These are phyloP conservation scores for Agapornis canus DNA, from an alignment of 2,797 vertebrate species.

Conservation along the genomic window DNA sequence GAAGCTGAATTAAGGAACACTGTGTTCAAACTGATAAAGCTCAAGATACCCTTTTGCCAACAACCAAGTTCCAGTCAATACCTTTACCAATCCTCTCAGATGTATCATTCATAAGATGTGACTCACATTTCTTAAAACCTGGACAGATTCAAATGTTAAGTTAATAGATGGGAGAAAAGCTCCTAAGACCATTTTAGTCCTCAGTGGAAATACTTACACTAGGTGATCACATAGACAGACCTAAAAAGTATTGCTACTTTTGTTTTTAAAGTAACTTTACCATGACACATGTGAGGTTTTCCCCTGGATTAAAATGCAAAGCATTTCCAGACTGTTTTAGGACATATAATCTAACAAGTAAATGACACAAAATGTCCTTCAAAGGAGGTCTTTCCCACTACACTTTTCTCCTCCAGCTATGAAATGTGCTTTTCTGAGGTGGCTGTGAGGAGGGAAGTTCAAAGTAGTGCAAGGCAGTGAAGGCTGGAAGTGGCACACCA, in stretches of 20 bases:
- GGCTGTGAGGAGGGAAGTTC: neutral
- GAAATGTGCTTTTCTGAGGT: rapidly evolving
- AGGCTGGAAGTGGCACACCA: neutral
- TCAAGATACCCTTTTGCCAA: neutral
- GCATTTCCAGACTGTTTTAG: neutral
- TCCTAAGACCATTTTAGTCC: neutral
- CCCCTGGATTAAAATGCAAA: neutral
- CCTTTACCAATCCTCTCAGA: neutral
- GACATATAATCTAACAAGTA: neutral
- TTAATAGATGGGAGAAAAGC: neutral
- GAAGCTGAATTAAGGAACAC: neutral
- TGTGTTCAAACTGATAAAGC: neutral
- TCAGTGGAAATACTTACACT: neutral
- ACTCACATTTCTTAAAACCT: neutral
- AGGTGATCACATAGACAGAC: neutral
- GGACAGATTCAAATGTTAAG: neutral
- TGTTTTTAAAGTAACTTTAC: neutral
- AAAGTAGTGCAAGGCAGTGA: neutral
- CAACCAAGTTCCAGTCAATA: neutral
- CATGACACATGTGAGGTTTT: neutral
- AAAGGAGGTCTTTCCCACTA: neutral
- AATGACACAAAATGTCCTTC: neutral
- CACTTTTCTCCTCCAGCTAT: neutral
- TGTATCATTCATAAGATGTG: neutral
- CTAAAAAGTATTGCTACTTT: neutral